Conservation (phyloP, 2,797 vertebrate genomes). For the Astyanax mexicanus region DNA sequence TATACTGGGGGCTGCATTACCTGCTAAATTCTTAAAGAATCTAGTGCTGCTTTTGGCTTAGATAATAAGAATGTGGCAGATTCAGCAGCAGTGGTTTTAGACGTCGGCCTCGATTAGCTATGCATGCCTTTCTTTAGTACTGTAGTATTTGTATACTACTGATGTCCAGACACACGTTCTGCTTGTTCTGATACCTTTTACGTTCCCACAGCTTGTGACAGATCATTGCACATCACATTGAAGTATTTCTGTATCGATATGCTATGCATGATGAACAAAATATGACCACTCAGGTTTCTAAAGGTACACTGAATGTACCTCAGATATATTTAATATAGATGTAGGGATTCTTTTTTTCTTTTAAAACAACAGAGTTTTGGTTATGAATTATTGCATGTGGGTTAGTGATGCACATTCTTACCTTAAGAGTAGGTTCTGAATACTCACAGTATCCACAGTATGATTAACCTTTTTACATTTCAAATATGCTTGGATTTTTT, state of each 20-base stretch:
- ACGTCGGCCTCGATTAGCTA: slow-evolving; percentile 6
- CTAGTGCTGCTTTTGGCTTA: slow-evolving; percentile 11
- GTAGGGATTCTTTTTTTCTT: not conserved
- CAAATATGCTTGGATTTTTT: slow-evolving; percentile 4
- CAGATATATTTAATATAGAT: slow-evolving; percentile 9
- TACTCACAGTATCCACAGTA: not conserved
- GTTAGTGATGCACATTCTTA: not conserved
- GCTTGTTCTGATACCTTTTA: not conserved
- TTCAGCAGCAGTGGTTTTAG: no score
- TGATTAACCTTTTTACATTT: not conserved
- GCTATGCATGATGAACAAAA: slow-evolving; percentile 69
- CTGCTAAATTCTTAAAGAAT: slow-evolving; percentile 15
- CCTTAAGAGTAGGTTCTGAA: not conserved
- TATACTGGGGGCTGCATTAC: not conserved
- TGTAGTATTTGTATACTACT: slow-evolving; percentile 13
- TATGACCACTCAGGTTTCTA: slow-evolving; percentile 69
- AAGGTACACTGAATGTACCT: slow-evolving; percentile 59
- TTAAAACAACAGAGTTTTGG: not conserved
- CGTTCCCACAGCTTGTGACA: slow-evolving; percentile 36
- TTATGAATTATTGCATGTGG: slow-evolving; percentile 22
- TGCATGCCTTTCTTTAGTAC: slow-evolving; percentile 31
- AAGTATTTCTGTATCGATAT: slow-evolving; percentile 60
- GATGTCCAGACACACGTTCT: not conserved
- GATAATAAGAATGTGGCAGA: not conserved
- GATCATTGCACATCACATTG: slow-evolving; percentile 33